Evolutionary conservation across 2,888 invertebrate genomes (phyloP).

Genomic region (Cantharis flavilabris): DNA sequence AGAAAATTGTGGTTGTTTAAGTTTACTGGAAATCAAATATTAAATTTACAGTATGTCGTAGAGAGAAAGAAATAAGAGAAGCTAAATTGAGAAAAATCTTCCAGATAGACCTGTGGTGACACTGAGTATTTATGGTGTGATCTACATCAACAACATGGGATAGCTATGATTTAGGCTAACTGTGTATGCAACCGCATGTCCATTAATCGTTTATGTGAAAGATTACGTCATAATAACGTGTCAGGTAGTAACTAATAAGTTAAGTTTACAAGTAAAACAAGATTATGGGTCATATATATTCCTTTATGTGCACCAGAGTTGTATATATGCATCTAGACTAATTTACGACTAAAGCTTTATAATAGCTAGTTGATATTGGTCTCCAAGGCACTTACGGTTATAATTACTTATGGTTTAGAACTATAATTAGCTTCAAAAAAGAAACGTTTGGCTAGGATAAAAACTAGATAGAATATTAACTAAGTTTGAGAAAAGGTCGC

Average conservation of each 20-base stretch:
- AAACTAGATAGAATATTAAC: background rate
- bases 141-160: background rate
- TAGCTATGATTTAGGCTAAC: background rate
- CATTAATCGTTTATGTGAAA: background rate
- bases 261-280: background rate
- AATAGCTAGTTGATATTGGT: background rate
- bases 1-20: background rate
- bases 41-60: background rate
- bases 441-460: background rate
- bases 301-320: background rate
- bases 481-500: background rate
- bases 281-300: background rate
- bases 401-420: no score
- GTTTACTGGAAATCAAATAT: background rate
- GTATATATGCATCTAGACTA: background rate
- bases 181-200: background rate
- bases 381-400: background rate
- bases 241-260: background rate
- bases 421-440: background rate
- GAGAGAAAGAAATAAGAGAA: background rate
- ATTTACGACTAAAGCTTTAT: background rate
- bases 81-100: background rate
- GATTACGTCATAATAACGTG: background rate
- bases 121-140: background rate
- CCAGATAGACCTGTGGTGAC: background rate